These are phyloP conservation scores for Boloria euphrosyne DNA, from an alignment of 2,888 invertebrate genomes.

Conservation along the genomic window DNA sequence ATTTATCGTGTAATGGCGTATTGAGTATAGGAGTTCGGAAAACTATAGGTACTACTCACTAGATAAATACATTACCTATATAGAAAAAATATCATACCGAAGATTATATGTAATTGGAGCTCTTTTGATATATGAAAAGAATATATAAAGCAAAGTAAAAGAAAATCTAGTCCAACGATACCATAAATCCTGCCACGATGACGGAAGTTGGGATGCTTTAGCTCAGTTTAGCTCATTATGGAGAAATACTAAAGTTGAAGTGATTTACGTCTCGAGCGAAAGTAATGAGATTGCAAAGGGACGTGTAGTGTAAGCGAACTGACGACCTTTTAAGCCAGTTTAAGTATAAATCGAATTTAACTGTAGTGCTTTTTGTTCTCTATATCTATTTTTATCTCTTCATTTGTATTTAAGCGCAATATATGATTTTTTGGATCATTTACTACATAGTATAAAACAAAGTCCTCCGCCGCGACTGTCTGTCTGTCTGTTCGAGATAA, in stretches of 20 bases:
- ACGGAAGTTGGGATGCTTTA: conserved; percentile 17
- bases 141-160: conserved; percentile 10
- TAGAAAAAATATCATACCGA: no score
- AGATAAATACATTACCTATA: background rate
- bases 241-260: conserved; percentile 34
- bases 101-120: background rate
- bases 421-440: no score
- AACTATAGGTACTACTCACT: background rate
- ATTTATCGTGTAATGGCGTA: no score
- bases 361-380: no score
- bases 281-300: conserved; percentile 38
- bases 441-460: no score
- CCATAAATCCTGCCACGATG: conserved; percentile 21
- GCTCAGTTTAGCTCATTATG: conserved; percentile 27
- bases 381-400: no score
- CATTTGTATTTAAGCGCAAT: no score
- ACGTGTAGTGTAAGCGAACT: conserved; percentile 31
- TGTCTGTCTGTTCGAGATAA: no score
- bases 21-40: background rate
- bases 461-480: no score
- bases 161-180: conserved; percentile 6
- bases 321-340: conserved; percentile 16
- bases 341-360: background rate
- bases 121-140: background rate
- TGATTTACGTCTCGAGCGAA: conserved; percentile 35